These are phyloP conservation scores for Ochlodes sylvanus DNA, from an alignment of 2,888 invertebrate species.

Conservation along the genomic window DNA sequence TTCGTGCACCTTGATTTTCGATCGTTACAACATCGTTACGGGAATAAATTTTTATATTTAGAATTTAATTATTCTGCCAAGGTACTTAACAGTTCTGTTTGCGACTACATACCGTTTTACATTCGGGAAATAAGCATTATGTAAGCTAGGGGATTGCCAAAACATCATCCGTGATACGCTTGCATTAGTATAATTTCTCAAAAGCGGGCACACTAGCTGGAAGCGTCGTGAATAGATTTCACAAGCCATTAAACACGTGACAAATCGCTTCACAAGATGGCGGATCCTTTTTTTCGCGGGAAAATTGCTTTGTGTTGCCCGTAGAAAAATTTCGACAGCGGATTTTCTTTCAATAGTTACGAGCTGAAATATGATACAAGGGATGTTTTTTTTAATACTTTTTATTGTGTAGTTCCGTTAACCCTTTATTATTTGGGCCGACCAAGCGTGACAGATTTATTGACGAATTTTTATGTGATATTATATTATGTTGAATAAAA, in stretches of 20 bases:
- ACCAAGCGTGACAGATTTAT: slow-evolving; percentile 52
- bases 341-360: slow-evolving; percentile 72
- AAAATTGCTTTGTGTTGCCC: slow-evolving; percentile 63
- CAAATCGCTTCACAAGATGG: slow-evolving; percentile 83
- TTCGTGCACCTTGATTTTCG: slow-evolving; percentile 20
- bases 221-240: slow-evolving; percentile 78
- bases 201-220: slow-evolving; percentile 49
- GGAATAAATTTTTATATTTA: slow-evolving; percentile 21
- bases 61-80: slow-evolving; percentile 22
- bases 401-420: slow-evolving; percentile 65
- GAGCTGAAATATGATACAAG: slow-evolving; percentile 64
- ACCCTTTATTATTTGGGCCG: slow-evolving; percentile 65
- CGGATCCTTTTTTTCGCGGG: slow-evolving; percentile 72
- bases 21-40: slow-evolving; percentile 9
- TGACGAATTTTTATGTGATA: slow-evolving; percentile 13
- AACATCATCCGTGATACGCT: slow-evolving; percentile 38
- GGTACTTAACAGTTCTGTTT: slow-evolving; percentile 13
- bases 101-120: slow-evolving; percentile 24
- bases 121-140: slow-evolving; percentile 34
- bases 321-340: slow-evolving; percentile 67
- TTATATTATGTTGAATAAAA: slow-evolving; percentile 1
- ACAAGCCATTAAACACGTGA: slow-evolving; percentile 86
- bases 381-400: slow-evolving; percentile 48
- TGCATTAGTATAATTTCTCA: slow-evolving; percentile 43
- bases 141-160: slow-evolving; percentile 39